Evolutionary conservation across 1,140 invertebrate species (phyloP).

Genomic region (Hesperophylax magnus): DNA sequence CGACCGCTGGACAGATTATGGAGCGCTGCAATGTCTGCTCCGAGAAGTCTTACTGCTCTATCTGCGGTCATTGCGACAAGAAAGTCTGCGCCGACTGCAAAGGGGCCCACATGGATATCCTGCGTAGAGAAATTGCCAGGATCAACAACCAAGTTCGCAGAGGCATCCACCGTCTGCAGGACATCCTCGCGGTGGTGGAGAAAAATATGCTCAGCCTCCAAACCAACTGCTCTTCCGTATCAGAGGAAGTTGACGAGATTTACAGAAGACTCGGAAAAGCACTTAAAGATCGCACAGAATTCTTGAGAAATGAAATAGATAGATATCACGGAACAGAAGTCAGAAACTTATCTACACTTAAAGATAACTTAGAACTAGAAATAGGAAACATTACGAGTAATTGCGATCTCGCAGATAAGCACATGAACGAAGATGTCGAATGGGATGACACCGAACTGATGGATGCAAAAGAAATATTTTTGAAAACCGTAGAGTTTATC

Average conservation of each 20-base stretch:
- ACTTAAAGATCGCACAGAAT: slow-evolving; percentile 91
- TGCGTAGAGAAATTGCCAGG: slow-evolving; percentile 92
- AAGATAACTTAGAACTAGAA: slow-evolving; percentile 94
- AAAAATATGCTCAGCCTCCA: slow-evolving; percentile 88
- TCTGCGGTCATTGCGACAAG: slow-evolving; percentile 95
- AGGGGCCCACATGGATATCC: slow-evolving; percentile 95
- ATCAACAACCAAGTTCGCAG: slow-evolving; percentile 94
- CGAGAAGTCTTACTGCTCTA: slow-evolving; percentile 91
- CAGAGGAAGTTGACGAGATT: slow-evolving; percentile 94
- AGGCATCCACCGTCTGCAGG: slow-evolving; percentile 88
- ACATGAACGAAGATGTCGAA: slow-evolving; percentile 88
- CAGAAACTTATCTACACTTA: slow-evolving; percentile 85
- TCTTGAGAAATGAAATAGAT: slow-evolving; percentile 90
- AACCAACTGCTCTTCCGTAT: slow-evolving; percentile 86
- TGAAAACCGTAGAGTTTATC: slow-evolving; percentile 94
- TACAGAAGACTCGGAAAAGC: slow-evolving; percentile 91
- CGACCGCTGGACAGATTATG: slow-evolving; percentile 86
- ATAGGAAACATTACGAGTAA: slow-evolving; percentile 94
- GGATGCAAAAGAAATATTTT: slow-evolving; percentile 94
- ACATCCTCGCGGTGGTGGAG: slow-evolving; percentile 86
- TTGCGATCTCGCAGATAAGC: slow-evolving; percentile 96
- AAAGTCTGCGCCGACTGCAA: slow-evolving; percentile 93
- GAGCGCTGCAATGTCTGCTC: slow-evolving; percentile 92
- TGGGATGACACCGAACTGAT: slow-evolving; percentile 93
- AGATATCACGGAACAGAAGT: slow-evolving; percentile 88